phyloP scores from a whole-genome alignment of 2,888 invertebrate species.

The Idaea biselata region DNA sequence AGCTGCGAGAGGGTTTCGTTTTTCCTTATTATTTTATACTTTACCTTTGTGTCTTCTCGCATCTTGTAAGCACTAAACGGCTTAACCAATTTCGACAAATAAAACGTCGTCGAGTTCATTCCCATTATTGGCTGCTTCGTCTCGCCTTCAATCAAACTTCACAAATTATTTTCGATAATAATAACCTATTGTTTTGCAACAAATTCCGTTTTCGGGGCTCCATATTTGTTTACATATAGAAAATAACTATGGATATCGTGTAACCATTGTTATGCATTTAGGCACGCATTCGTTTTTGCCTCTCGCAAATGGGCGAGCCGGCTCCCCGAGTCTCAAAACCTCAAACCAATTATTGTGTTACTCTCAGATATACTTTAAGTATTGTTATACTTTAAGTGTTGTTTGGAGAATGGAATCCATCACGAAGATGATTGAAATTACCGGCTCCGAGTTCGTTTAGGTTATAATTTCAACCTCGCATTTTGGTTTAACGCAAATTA shows the following conservation, averaged over 20 bases:
- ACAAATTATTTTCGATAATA: conserved; percentile 24
- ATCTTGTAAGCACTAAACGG: too few relatives aligned
- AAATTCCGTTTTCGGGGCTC: conserved; percentile 26
- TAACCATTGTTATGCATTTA: conserved; percentile 64
- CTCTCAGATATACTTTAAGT: conserved; percentile 36
- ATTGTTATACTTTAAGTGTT: conserved; percentile 55
- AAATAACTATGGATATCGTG: conserved; percentile 52
- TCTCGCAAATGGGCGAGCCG: conserved; percentile 40
- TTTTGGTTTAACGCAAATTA: conserved; percentile 46
- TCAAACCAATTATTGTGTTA: conserved; percentile 51
- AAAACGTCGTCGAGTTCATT: conserved; percentile 23
- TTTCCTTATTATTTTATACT: too few relatives aligned
- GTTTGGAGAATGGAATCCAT: conserved; percentile 62
- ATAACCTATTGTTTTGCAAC: conserved; percentile 29
- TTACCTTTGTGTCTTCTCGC: too few relatives aligned
- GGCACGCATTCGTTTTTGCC: conserved; percentile 54
- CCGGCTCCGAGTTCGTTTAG: conserved; percentile 38
- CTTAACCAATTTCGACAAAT: too few relatives aligned
- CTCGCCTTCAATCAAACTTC: conserved; percentile 24
- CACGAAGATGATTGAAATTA: conserved; percentile 66
- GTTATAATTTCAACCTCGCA: conserved; percentile 33
- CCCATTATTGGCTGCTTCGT: conserved; percentile 38
- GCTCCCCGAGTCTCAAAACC: conserved; percentile 43
- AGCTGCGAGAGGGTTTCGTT: too few relatives aligned
- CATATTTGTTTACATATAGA: conserved; percentile 48